Evolutionary conservation across 2,113 vertebrate species (phyloP).

Genomic region (Ia io): DNA sequence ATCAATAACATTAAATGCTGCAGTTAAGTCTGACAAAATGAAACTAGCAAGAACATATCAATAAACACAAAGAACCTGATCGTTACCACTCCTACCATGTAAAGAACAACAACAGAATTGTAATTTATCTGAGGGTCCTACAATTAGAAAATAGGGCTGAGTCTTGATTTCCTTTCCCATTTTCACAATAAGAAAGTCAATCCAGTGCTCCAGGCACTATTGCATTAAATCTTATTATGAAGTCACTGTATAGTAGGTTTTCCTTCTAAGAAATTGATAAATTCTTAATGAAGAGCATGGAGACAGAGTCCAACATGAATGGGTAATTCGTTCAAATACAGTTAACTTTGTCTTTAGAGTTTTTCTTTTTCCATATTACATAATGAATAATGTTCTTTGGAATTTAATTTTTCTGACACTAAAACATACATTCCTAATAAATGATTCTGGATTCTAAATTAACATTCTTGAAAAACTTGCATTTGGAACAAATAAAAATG

Average conservation of each 20-base stretch:
- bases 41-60: slow-evolving; percentile 55
- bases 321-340: slow-evolving; percentile 81
- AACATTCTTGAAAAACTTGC: slow-evolving; percentile 73
- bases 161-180: slow-evolving; percentile 73
- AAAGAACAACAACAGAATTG: slow-evolving; percentile 73
- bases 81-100: slow-evolving; percentile 70
- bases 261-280: slow-evolving; percentile 85
- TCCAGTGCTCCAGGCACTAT: slow-evolving; percentile 77
- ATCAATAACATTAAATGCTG: slow-evolving; percentile 71
- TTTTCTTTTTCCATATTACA: slow-evolving; percentile 46
- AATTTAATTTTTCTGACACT: slow-evolving; percentile 73
- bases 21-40: slow-evolving; percentile 65
- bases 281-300: slow-evolving; percentile 84
- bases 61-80: slow-evolving; percentile 73
- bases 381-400: slow-evolving; percentile 72
- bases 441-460: slow-evolving; percentile 71
- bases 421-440: slow-evolving; percentile 61
- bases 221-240: slow-evolving; percentile 85
- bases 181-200: slow-evolving; percentile 78
- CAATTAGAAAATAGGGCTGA: slow-evolving; percentile 64
- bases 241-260: slow-evolving; percentile 81
- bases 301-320: slow-evolving; percentile 78
- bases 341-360: slow-evolving; percentile 76
- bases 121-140: slow-evolving; percentile 75
- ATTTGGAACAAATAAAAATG: slow-evolving; percentile 77